phyloP scores from a whole-genome alignment of 2,888 invertebrate genomes.

The Orchesellides sinensis region DNA sequence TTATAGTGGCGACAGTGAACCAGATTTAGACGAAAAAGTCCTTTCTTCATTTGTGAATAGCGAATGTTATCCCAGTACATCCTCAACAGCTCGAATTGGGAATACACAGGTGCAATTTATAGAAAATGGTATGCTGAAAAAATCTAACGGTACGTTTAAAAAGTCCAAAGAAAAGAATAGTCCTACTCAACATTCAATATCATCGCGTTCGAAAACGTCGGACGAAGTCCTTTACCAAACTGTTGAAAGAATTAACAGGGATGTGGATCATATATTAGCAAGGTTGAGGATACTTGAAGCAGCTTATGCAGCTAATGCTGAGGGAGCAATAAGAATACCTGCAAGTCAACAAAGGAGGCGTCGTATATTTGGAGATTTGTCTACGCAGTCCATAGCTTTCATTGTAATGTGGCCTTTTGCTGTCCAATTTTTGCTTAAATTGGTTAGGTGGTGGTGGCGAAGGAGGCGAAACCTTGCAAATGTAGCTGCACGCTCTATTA shows the following conservation, averaged over 20 bases:
- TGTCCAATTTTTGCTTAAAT: conserved; percentile 76
- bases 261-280: conserved; percentile 72
- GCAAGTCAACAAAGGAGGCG: conserved; percentile 78
- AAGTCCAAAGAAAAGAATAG: conserved; percentile 28
- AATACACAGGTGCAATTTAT: neutral
- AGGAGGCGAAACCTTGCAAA: conserved; percentile 63
- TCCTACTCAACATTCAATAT: conserved; percentile 13
- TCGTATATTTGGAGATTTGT: conserved; percentile 81
- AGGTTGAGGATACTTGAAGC: conserved; percentile 71
- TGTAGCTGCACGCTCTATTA: neutral
- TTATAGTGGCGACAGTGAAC: conserved; percentile 75
- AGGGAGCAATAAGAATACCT: conserved; percentile 74
- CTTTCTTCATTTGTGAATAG: neutral
- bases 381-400: conserved; percentile 80
- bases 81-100: neutral
- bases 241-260: conserved; percentile 72
- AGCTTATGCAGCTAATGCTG: conserved; percentile 69
- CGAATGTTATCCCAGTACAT: conserved; percentile 31
- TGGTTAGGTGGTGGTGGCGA: conserved; percentile 70
- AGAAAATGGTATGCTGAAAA: neutral
- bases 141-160: conserved; percentile 4
- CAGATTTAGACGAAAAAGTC: conserved; percentile 63
- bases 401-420: conserved; percentile 84
- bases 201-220: neutral
- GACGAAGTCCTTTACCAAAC: conserved; percentile 67